Percentiles rank a stretch among this genome's conserved stretches.
Evolutionary conservation across 92 coral and sea anemone genomes (phyloP).

Genomic region (Montipora capitata): DNA sequence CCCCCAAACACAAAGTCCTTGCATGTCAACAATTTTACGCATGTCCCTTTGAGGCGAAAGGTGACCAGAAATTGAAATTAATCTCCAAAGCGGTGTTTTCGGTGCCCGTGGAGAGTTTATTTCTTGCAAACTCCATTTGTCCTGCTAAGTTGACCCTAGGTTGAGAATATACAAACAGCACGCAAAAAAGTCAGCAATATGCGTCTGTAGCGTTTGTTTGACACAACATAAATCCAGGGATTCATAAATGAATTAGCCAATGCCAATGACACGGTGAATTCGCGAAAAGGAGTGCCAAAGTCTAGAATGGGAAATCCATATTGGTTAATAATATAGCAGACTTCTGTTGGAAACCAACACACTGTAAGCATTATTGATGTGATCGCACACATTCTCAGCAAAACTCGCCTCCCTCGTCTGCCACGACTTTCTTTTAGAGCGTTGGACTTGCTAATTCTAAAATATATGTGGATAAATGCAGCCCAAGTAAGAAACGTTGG

Average conservation of each 20-base stretch:
- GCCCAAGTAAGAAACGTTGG: constrained; percentile 32
- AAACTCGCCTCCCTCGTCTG: not conserved
- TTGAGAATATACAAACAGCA: not conserved
- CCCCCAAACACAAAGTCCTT: too few species aligned
- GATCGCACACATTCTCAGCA: constrained; percentile 34
- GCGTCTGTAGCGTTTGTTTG: constrained; percentile 36
- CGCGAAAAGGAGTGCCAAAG: constrained; percentile 48
- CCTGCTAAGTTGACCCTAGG: not conserved
- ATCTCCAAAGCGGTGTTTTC: too few species aligned
- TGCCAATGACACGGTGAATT: constrained; percentile 34
- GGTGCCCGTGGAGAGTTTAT: too few species aligned
- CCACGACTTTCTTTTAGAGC: constrained; percentile 23
- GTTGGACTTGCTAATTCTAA: constrained; percentile 3
- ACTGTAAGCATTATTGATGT: constrained; percentile 20
- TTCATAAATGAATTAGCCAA: constrained; percentile 43
- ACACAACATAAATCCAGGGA: constrained; percentile 35
- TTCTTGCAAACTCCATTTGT: too few species aligned
- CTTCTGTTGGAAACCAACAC: constrained; percentile 46
- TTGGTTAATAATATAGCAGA: constrained; percentile 32
- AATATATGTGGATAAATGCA: constrained; percentile 31
- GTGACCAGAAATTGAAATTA: too few species aligned
- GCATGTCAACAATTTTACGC: too few species aligned
- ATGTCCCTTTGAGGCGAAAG: too few species aligned
- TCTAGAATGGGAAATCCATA: constrained; percentile 33
- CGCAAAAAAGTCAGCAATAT: not conserved